Conservation (phyloP, 2,888 invertebrate species). For the Eristalinus sepulchralis region DNA sequence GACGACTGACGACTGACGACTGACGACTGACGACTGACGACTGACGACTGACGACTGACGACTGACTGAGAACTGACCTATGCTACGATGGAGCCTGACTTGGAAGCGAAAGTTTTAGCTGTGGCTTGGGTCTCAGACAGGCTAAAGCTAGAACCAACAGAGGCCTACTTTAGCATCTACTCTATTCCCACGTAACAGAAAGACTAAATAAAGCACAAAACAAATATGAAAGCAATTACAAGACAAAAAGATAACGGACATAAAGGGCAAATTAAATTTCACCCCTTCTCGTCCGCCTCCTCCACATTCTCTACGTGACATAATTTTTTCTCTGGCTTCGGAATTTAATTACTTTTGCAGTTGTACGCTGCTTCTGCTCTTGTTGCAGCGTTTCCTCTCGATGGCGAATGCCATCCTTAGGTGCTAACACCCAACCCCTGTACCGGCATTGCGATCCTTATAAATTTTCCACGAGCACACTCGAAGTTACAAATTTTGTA, state of each 20-base stretch:
- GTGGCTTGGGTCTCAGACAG: too few species aligned
- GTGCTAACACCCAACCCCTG: not conserved
- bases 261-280: not conserved
- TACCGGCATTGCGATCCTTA: not conserved
- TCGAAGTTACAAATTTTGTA: not conserved
- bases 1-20: too few species aligned
- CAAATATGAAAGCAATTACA: not conserved
- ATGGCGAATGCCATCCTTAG: not conserved
- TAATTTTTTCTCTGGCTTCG: not conserved
- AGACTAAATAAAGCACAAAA: too few species aligned
- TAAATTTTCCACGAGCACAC: not conserved
- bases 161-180: too few species aligned
- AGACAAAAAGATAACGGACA: not conserved
- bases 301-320: not conserved
- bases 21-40: too few species aligned
- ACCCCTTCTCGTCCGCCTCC: not conserved
- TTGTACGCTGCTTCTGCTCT: not conserved
- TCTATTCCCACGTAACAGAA: too few species aligned
- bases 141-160: too few species aligned
- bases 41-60: too few species aligned
- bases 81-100: too few species aligned
- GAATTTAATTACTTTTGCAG: not conserved
- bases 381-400: not conserved
- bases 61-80: too few species aligned
- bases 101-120: too few species aligned